These are phyloP conservation scores for Brachionus rubens DNA, from an alignment of 1,140 invertebrate genomes.

Conservation along the genomic window DNA sequence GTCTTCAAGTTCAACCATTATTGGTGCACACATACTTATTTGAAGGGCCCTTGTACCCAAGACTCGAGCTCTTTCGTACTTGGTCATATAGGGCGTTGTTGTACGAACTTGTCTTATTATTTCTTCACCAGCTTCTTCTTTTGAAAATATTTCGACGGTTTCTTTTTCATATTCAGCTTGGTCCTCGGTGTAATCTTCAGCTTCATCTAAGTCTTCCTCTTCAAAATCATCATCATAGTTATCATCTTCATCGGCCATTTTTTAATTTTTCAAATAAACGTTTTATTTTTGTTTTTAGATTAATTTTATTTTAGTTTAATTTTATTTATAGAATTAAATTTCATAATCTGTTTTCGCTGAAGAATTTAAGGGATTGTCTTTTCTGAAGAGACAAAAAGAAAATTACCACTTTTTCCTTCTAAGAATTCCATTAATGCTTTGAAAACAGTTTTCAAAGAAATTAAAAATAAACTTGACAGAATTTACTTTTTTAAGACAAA, in stretches of 20 bases:
- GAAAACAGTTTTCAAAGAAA: too few relatives aligned
- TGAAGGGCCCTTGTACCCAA: conserved; percentile 93
- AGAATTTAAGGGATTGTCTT: too few relatives aligned
- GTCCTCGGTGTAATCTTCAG: conserved; percentile 51
- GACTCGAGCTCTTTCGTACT: conserved; percentile 89
- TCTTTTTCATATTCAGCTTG: conserved; percentile 48
- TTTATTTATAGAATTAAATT: too few relatives aligned
- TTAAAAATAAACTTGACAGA: too few relatives aligned
- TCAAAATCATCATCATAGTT: conserved; percentile 55
- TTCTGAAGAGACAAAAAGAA: too few relatives aligned
- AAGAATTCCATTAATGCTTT: too few relatives aligned
- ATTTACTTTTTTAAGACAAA: too few relatives aligned
- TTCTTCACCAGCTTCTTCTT: conserved; percentile 21
- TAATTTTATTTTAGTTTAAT: too few relatives aligned
- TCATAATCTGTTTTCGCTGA: too few relatives aligned
- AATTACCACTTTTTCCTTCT: too few relatives aligned
- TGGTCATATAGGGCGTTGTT: conserved; percentile 81
- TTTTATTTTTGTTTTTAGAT: background rate
- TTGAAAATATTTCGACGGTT: conserved; percentile 51
- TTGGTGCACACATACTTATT: conserved; percentile 99
- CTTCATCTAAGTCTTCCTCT: conserved; percentile 50
- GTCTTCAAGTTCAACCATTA: conserved; percentile 98
- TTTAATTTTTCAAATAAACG: background rate
- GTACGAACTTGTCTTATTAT: conserved; percentile 60
- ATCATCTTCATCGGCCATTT: conserved; percentile 51